A percentile compares a stretch with the other conserved stretches of the same genome.
Evolutionary conservation across 1,140 invertebrate species (phyloP).

Genomic region (Doryteuthis pealeii): DNA sequence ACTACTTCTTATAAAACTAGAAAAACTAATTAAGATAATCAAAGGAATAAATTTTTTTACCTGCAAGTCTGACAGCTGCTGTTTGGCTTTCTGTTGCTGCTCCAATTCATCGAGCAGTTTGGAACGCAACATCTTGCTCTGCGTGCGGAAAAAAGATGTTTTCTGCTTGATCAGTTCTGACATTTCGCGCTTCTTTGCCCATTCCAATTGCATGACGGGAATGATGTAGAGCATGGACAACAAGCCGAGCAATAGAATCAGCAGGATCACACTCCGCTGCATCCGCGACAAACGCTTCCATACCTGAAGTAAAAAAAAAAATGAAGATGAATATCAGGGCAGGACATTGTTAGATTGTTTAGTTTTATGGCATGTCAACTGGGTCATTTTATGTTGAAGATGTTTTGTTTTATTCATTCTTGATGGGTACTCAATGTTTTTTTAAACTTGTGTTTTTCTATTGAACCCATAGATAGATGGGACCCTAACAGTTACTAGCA

Average conservation of each 20-base stretch:
- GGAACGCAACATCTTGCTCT: background rate
- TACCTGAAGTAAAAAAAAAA: slow-evolving; percentile 62
- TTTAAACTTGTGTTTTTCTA: no score
- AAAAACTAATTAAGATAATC: no score
- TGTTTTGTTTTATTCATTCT: no score
- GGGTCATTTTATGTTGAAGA: no score
- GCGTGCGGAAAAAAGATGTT: background rate
- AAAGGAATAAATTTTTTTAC: no score
- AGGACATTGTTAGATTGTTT: background rate
- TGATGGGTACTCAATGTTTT: no score
- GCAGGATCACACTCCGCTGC: slow-evolving; percentile 73
- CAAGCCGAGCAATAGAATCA: slow-evolving; percentile 63
- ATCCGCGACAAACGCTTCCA: slow-evolving; percentile 84
- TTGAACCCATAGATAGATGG: no score
- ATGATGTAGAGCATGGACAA: slow-evolving; percentile 66
- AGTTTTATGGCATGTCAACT: background rate
- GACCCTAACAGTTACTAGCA: no score
- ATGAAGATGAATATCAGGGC: background rate
- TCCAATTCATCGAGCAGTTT: slow-evolving; percentile 14
- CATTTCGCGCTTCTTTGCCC: slow-evolving; percentile 19
- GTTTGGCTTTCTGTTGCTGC: slow-evolving; percentile 27
- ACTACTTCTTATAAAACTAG: no score
- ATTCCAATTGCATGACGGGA: slow-evolving; percentile 43
- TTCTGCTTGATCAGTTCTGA: slow-evolving; percentile 17
- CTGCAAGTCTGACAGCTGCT: slow-evolving; percentile 24